A percentile compares a stretch with the other conserved stretches of the same genome.
phyloP scores from a whole-genome alignment of 2,888 invertebrate genomes.

The Agriotes lineatus region DNA sequence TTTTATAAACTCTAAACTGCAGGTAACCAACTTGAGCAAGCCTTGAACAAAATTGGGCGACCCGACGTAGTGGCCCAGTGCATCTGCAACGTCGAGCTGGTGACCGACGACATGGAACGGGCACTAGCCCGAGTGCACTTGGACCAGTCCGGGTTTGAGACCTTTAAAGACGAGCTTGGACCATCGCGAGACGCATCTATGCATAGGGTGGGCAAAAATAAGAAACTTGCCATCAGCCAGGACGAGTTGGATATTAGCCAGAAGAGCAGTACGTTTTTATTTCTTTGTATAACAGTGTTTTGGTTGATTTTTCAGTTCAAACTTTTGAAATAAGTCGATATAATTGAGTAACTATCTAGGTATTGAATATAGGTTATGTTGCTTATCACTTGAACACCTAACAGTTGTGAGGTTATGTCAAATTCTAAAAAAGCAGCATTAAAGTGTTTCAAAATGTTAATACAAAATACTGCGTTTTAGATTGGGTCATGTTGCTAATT shows the following conservation, averaged over 20 bases:
- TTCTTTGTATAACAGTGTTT: constrained; percentile 55
- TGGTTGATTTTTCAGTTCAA: no score
- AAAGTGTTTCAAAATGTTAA: no score
- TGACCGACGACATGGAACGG: constrained; percentile 81
- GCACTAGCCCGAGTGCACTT: constrained; percentile 74
- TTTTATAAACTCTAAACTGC: constrained; percentile 42
- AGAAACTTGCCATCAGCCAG: constrained; percentile 55
- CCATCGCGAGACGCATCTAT: constrained; percentile 81
- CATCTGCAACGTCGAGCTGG: constrained; percentile 79
- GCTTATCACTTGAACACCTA: no score
- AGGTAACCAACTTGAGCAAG: constrained; percentile 83
- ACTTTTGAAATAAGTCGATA: no score
- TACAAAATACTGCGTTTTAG: no score
- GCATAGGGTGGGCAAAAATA: constrained; percentile 71
- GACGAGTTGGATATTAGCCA: constrained; percentile 62
- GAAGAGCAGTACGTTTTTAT: constrained; percentile 52
- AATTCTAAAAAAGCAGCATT: no score
- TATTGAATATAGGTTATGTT: no score
- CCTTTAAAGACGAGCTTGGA: constrained; percentile 79
- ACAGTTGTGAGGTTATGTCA: no score
- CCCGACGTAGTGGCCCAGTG: constrained; percentile 86
- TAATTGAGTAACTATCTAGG: no score
- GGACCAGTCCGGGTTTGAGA: constrained; percentile 76
- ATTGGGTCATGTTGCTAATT: no score
- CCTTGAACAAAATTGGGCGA: constrained; percentile 81